Evolutionary conservation across 2,113 vertebrate species (phyloP).

Genomic region (Cyprinodon variegatus): DNA sequence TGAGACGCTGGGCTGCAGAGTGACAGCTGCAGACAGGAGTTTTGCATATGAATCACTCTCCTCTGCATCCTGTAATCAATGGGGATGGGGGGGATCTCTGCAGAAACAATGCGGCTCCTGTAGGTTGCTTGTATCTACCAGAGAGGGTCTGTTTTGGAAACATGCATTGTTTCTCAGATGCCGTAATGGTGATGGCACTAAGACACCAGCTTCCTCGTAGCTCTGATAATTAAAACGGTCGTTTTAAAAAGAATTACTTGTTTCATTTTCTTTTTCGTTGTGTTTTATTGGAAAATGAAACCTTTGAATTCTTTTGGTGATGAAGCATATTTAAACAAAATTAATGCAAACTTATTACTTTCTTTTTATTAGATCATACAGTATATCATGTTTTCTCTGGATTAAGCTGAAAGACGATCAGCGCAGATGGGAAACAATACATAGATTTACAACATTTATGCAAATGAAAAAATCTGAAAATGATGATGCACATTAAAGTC

Average conservation of each 20-base stretch:
- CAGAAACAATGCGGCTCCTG: slow-evolving; percentile 64
- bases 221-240: not conserved
- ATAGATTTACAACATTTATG: not conserved
- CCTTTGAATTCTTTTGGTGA: not conserved
- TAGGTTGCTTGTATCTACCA: slow-evolving; percentile 77
- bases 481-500: not conserved
- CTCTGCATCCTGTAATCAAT: slow-evolving; percentile 33
- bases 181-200: slow-evolving; percentile 8
- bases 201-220: not conserved
- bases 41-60: slow-evolving; percentile 75
- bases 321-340: too few species aligned
- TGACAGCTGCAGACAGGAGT: slow-evolving; percentile 8
- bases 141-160: slow-evolving; percentile 77
- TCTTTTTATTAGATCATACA: too few species aligned
- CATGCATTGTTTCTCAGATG: slow-evolving; percentile 58
- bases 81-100: slow-evolving; percentile 12
- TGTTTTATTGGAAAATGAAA: not conserved
- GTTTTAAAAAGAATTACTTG: not conserved
- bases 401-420: not conserved
- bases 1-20: not conserved
- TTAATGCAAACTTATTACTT: too few species aligned
- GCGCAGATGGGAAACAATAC: not conserved
- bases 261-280: not conserved
- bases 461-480: not conserved
- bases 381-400: too few species aligned